Percentiles rank a stretch among this genome's conserved stretches.
phyloP scores from a whole-genome alignment of 2,113 vertebrate genomes.

The Danionella cerebrum region DNA sequence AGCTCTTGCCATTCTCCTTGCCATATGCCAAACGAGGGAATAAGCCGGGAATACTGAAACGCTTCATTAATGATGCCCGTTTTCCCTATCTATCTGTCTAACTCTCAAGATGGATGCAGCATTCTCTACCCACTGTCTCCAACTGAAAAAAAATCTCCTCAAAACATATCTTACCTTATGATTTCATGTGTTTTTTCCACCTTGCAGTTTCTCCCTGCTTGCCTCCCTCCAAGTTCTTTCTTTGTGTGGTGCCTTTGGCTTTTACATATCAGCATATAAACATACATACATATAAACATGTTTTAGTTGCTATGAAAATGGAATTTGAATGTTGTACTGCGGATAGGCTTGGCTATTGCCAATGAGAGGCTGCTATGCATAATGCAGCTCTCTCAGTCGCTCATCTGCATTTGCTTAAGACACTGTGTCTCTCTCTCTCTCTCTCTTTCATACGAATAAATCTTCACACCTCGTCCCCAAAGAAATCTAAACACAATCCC shows the following conservation, averaged over 20 bases:
- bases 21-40: conserved; percentile 35
- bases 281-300: conserved; percentile 20
- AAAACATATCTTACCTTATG: conserved; percentile 3
- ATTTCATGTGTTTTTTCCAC: not conserved
- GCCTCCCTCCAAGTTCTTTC: not conserved
- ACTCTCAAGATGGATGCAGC: conserved; percentile 13
- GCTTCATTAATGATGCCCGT: conserved; percentile 36
- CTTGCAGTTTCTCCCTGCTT: not conserved
- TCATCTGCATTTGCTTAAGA: conserved; percentile 64
- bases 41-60: conserved; percentile 8
- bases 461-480: conserved; percentile 40
- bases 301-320: conserved; percentile 58
- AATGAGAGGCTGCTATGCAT: conserved; percentile 66
- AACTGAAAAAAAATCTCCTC: not conserved
- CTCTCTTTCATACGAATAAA: conserved; percentile 42
- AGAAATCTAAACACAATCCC: conserved; percentile 19
- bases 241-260: not conserved
- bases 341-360: conserved; percentile 60
- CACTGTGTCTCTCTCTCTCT: conserved; percentile 45
- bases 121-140: not conserved
- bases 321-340: conserved; percentile 64
- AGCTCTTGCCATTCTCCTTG: conserved; percentile 39
- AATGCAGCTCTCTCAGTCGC: conserved; percentile 65
- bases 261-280: conserved; percentile 3
- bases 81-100: conserved; percentile 15